phyloP scores from a whole-genome alignment of 2,797 vertebrate genomes.

The Synaphobranchus kaupii region DNA sequence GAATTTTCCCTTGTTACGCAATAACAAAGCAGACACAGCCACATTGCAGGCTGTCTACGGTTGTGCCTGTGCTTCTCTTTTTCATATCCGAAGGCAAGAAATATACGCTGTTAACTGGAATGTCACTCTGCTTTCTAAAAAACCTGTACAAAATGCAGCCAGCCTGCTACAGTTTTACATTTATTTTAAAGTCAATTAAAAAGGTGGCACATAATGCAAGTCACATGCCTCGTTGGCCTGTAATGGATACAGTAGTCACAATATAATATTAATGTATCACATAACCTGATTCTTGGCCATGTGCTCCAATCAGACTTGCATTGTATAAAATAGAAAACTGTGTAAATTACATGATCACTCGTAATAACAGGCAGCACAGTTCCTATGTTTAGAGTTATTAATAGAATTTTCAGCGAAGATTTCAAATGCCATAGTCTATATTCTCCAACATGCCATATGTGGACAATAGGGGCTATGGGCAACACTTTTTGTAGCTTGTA shows the following conservation, averaged over 20 bases:
- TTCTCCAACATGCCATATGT: not conserved
- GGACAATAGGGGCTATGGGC: not conserved
- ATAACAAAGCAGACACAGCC: not conserved
- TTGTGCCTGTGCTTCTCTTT: not conserved
- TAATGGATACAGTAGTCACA: not conserved
- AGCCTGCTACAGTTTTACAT: not conserved
- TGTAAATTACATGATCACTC: not conserved
- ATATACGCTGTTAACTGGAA: not conserved
- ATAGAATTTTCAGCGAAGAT: not conserved
- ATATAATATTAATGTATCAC: not conserved
- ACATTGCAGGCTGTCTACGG: not conserved
- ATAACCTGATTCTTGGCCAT: not conserved
- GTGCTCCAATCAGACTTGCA: not conserved
- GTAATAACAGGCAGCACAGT: not conserved
- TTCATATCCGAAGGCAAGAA: conserved; percentile 8
- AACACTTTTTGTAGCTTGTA: not conserved
- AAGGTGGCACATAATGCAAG: not conserved
- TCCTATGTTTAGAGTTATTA: not conserved
- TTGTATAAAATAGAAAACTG: not conserved
- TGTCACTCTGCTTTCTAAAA: not conserved
- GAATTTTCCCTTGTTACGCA: conserved; percentile 5
- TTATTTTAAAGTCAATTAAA: not conserved
- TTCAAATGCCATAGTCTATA: not conserved
- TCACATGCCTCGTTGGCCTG: not conserved
- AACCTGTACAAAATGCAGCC: not conserved